phyloP scores from a whole-genome alignment of 2,888 invertebrate genomes.

The Ophioninae sp. region DNA sequence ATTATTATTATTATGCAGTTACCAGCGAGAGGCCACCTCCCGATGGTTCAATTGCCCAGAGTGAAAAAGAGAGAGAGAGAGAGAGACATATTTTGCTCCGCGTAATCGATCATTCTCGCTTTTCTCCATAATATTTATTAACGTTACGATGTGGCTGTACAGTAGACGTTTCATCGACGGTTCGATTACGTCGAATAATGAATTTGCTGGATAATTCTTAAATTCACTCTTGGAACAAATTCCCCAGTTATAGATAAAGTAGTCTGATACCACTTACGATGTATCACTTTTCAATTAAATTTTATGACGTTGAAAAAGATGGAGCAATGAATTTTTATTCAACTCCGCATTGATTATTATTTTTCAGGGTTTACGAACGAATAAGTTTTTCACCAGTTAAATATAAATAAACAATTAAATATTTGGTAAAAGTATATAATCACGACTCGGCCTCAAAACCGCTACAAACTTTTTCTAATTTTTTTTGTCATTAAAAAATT shows the following conservation, averaged over 20 bases:
- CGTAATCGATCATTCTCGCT: constrained; percentile 29
- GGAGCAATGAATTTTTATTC: background rate
- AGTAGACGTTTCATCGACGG: constrained; percentile 25
- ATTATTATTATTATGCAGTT: constrained; percentile 28
- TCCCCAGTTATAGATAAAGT: background rate
- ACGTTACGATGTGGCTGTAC: constrained; percentile 9
- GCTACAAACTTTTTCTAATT: background rate
- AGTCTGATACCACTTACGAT: background rate
- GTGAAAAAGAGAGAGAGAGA: background rate
- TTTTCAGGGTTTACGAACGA: background rate
- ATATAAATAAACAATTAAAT: too few relatives aligned
- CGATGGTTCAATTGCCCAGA: constrained; percentile 24
- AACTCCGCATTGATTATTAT: background rate
- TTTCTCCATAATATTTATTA: constrained; percentile 5
- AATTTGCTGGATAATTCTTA: background rate
- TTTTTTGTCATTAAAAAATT: background rate
- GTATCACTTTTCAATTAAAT: constrained; percentile 2
- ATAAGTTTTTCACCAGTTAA: background rate
- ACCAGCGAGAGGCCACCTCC: background rate
- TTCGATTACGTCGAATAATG: background rate
- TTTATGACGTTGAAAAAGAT: background rate
- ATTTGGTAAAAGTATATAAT: too few relatives aligned
- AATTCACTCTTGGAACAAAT: background rate
- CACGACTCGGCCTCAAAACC: too few relatives aligned
- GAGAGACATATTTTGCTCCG: constrained; percentile 37